Evolutionary conservation across 2,113 vertebrate genomes (phyloP).

Genomic region (Ochotona princeps): DNA sequence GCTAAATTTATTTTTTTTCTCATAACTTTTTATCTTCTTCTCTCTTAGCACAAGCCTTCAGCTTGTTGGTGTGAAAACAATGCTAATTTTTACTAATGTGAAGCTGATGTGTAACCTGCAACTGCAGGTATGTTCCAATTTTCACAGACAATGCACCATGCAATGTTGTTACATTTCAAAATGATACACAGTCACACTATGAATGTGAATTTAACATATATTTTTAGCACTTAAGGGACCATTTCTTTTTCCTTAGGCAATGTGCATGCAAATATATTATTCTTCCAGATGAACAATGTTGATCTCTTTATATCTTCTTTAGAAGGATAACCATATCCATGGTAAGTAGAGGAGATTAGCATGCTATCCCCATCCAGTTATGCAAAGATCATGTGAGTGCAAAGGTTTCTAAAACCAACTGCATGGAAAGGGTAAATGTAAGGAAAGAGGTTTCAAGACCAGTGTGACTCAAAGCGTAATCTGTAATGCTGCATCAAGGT

Average conservation of each 20-base stretch:
- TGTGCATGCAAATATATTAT: neutral
- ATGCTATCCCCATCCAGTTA: neutral
- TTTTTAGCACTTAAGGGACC: neutral
- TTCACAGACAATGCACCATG: neutral
- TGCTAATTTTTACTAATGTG: neutral
- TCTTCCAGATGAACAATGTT: neutral
- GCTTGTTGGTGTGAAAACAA: conserved; percentile 51
- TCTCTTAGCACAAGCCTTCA: neutral
- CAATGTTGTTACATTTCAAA: conserved; percentile 35
- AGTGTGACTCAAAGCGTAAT: neutral
- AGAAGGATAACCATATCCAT: neutral
- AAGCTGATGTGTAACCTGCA: neutral
- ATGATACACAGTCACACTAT: conserved; percentile 36
- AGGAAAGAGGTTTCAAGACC: neutral
- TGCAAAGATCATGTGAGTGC: neutral
- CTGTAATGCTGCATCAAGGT: too few relatives aligned
- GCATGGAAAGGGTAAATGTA: neutral
- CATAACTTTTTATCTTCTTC: neutral
- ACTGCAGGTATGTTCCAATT: neutral
- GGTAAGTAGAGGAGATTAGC: conserved; percentile 11
- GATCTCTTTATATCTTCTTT: neutral
- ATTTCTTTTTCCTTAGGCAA: neutral
- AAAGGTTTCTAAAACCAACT: neutral
- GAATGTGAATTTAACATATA: neutral
- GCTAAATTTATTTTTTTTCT: conserved; percentile 15